phyloP scores from a whole-genome alignment of 2,797 vertebrate genomes.

The Prionace glauca region DNA sequence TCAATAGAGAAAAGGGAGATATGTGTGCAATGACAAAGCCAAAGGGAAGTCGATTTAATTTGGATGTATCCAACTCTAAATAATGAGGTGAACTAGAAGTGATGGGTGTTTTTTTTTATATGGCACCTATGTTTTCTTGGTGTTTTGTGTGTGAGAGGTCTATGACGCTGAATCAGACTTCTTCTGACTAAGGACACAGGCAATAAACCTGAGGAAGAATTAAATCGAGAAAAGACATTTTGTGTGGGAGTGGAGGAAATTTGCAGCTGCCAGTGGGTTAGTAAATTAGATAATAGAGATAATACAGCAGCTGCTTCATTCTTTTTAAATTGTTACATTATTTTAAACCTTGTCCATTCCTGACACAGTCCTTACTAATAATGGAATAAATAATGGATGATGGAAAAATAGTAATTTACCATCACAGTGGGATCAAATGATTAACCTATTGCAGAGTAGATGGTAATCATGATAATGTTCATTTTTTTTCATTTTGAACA shows the following conservation, averaged over 20 bases:
- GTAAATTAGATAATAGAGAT: not conserved
- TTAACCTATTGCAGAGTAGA: not conserved
- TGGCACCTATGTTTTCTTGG: not conserved
- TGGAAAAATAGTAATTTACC: conserved; percentile 31
- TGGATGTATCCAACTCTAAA: not conserved
- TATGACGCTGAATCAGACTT: not conserved
- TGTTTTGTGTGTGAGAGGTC: not conserved
- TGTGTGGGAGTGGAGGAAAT: not conserved
- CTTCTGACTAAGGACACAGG: not conserved
- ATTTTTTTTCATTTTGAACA: conserved; percentile 7
- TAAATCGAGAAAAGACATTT: not conserved
- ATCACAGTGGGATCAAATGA: conserved; percentile 33
- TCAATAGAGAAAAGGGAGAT: not conserved
- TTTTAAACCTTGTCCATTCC: conserved; percentile 15
- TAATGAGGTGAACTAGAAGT: not conserved
- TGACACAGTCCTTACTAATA: conserved; percentile 25
- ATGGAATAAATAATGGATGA: conserved; percentile 1
- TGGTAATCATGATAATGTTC: conserved; percentile 9
- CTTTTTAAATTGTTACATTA: conserved; percentile 20
- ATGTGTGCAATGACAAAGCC: not conserved
- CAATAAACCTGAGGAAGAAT: not conserved
- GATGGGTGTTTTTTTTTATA: not conserved
- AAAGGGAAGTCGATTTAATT: not conserved
- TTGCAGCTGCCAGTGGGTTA: not conserved
- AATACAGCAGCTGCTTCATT: conserved; percentile 5